Percentiles rank a stretch among this genome's conserved stretches.
Evolutionary conservation across 2,888 invertebrate genomes (phyloP).

Genomic region (Alcis repandata): DNA sequence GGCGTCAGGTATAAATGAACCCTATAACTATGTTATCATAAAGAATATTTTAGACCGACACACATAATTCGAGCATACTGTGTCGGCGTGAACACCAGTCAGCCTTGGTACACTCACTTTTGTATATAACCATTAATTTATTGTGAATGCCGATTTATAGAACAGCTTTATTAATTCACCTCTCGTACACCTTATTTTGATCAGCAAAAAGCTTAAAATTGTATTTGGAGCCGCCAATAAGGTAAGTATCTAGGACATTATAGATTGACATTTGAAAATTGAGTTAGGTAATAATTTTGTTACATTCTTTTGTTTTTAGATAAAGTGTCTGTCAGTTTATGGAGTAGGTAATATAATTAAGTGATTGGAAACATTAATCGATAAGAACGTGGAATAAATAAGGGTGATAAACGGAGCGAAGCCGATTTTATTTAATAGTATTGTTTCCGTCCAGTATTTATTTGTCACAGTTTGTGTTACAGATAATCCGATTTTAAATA

Average conservation of each 20-base stretch:
- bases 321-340: slow-evolving; percentile 16
- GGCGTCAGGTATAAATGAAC: slow-evolving; percentile 37
- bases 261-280: slow-evolving; percentile 65
- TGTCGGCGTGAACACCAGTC: slow-evolving; percentile 62
- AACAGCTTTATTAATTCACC: slow-evolving; percentile 52
- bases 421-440: slow-evolving; percentile 5
- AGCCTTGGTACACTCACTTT: slow-evolving; percentile 78
- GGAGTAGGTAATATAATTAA: slow-evolving; percentile 17
- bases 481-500: slow-evolving; percentile 1
- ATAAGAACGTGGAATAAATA: not conserved
- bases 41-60: slow-evolving; percentile 59
- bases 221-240: slow-evolving; percentile 21
- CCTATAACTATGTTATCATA: slow-evolving; percentile 51
- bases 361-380: not conserved
- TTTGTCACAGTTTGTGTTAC: not conserved
- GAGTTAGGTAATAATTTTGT: slow-evolving; percentile 51
- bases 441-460: not conserved
- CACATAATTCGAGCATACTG: slow-evolving; percentile 62
- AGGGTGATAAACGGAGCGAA: not conserved
- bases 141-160: slow-evolving; percentile 68
- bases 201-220: slow-evolving; percentile 54
- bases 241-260: slow-evolving; percentile 50
- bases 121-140: slow-evolving; percentile 64
- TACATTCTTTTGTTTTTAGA: slow-evolving; percentile 59
- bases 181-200: slow-evolving; percentile 49